These are phyloP conservation scores for Synergus umbraculus DNA, from an alignment of 2,888 invertebrate genomes.

Conservation along the genomic window DNA sequence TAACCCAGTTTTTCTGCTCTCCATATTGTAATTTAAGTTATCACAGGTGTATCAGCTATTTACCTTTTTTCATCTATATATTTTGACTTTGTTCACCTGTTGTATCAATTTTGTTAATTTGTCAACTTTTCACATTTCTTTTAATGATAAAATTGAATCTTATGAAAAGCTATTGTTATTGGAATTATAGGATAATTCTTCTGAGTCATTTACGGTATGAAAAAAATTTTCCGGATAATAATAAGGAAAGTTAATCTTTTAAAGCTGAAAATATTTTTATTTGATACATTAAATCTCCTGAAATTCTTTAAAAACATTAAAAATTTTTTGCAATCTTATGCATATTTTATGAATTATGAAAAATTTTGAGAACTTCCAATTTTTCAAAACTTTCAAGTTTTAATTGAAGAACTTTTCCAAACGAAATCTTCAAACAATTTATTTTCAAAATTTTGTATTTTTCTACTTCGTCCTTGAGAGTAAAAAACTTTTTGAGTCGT, in stretches of 20 bases:
- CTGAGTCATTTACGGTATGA: background rate
- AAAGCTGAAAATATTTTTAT: too few species aligned
- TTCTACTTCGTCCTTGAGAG: background rate
- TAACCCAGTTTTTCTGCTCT: conserved; percentile 1
- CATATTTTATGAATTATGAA: too few species aligned
- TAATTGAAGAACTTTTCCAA: too few species aligned
- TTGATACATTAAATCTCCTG: too few species aligned
- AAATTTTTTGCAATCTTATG: too few species aligned
- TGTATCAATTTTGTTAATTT: background rate
- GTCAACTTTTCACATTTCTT: background rate
- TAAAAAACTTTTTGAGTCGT: background rate
- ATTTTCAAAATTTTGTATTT: conserved; percentile 14
- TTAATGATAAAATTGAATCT: background rate
- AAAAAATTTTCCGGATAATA: background rate
- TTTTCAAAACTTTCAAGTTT: too few species aligned
- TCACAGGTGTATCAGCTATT: background rate
- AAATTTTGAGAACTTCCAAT: background rate
- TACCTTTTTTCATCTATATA: background rate
- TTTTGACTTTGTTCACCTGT: background rate
- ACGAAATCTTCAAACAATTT: background rate
- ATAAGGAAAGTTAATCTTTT: too few species aligned
- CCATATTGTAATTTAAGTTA: background rate
- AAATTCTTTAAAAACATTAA: too few species aligned
- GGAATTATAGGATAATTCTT: too few species aligned
- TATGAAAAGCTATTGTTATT: background rate